These are phyloP conservation scores for Chelon auratus DNA, from an alignment of 2,797 vertebrate species.

Conservation along the genomic window DNA sequence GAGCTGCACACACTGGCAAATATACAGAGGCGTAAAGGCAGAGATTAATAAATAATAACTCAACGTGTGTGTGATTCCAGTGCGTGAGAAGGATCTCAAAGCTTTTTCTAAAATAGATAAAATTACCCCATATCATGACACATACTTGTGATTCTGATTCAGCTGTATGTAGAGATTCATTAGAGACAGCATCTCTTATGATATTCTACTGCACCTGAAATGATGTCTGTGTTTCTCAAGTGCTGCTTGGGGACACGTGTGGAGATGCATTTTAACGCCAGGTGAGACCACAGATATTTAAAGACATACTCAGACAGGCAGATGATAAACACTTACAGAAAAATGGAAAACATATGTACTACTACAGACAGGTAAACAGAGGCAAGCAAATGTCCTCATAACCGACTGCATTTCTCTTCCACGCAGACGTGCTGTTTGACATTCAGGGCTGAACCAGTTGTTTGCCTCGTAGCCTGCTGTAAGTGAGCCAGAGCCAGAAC, in stretches of 20 bases:
- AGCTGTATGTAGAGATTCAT: too few species aligned
- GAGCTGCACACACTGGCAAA: background rate
- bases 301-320: background rate
- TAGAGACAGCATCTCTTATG: too few species aligned
- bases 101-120: too few species aligned
- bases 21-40: background rate
- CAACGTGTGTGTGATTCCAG: too few species aligned
- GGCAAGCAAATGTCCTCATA: background rate
- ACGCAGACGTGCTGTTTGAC: constrained; percentile 17
- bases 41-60: background rate
- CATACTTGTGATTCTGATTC: too few species aligned
- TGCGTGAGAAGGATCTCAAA: too few species aligned
- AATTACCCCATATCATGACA: too few species aligned
- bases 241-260: too few species aligned
- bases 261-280: too few species aligned
- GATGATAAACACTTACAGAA: constrained; percentile 13
- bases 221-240: too few species aligned
- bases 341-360: constrained; percentile 15
- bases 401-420: too few species aligned
- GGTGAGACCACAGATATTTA: background rate
- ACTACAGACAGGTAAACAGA: constrained; percentile 32
- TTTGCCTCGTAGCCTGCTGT: constrained; percentile 35
- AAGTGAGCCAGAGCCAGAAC: constrained; percentile 26
- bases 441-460: constrained; percentile 39
- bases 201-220: too few species aligned